A percentile compares a stretch with the other conserved stretches of the same genome.
phyloP scores from a whole-genome alignment of 2,797 vertebrate species.

The Diglossa cyanea region DNA sequence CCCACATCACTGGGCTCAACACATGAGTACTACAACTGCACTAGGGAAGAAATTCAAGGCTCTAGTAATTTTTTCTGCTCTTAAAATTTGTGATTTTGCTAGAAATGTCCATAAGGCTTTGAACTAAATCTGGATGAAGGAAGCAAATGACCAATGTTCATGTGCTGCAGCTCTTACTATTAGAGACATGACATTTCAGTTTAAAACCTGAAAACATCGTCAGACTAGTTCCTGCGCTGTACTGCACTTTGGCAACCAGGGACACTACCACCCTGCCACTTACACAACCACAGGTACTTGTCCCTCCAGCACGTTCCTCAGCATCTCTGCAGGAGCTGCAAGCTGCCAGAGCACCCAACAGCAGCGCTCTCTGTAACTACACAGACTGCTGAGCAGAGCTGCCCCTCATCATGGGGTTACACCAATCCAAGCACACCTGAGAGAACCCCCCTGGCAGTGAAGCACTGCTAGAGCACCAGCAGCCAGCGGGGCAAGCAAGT shows the following conservation, averaged over 20 bases:
- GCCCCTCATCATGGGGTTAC: background rate
- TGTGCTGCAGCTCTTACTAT: background rate
- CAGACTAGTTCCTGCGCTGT: background rate
- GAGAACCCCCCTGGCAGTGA: fast-evolving
- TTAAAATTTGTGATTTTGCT: background rate
- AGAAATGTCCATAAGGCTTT: background rate
- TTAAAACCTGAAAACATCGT: background rate
- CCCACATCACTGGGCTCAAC: background rate
- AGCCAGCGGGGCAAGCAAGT: background rate
- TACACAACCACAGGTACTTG: background rate
- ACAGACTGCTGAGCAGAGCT: background rate
- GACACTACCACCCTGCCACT: background rate
- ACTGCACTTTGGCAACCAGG: background rate
- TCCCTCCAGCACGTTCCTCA: background rate
- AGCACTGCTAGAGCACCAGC: background rate
- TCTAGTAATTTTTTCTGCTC: background rate
- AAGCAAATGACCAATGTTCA: background rate
- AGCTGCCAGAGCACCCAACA: background rate
- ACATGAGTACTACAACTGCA: background rate
- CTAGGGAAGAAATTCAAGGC: background rate
- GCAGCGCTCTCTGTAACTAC: background rate
- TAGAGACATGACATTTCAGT: background rate
- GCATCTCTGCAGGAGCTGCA: background rate
- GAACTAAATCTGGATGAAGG: background rate
- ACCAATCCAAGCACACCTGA: background rate